Evolutionary conservation across 2,797 vertebrate genomes (phyloP), one percentile per base, ranked within the genome.

Genomic region (Crenichthys baileyi): DNA sequence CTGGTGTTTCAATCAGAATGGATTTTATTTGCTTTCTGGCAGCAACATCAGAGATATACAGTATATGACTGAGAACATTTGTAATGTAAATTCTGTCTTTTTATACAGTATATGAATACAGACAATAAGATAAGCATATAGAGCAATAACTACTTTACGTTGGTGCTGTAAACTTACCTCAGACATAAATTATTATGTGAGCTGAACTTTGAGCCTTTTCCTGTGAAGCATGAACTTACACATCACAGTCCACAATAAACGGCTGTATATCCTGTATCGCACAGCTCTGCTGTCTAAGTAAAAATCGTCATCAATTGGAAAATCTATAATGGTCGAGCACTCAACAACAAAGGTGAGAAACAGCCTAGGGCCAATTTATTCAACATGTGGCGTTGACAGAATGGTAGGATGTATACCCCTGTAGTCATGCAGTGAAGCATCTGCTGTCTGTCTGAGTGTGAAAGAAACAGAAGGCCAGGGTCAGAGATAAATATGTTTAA

Each of bases 401-500:
- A 80, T 76, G 67, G 81, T 55, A n/a, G 55, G 20, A 29, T 79
- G 86, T 83, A 74, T 86, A 77, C 53, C 84, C 81, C 74, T 83
- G 86, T 68, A 84, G 86, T 82, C 76, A 55, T 78, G 83, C 72
- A 72, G 89, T 79, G 80, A 74, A 93, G 91, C 93, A 93, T 89
- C 92, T 93, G 94, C 87, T 91, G 72, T 74, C 81, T 80, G 90
- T 91, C 90, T 90, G 89, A 90, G 86, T 77, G 79, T 70, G 76
- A 63, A 55, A 51, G 73, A 83, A 83, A 86, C 85, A 88, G 87
- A 93, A 44, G 81, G 81, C 39, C 56, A 3, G 85, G 87, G 89
- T 90, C 89, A 91, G 78, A 90, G 89, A 88, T 91, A 86, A 88
- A 83, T 91, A 55, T 63, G 9, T 85, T 91, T 88, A 87, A 76